Conservation (phyloP, 2,797 vertebrate species). For the Tragelaphus oryx region DNA sequence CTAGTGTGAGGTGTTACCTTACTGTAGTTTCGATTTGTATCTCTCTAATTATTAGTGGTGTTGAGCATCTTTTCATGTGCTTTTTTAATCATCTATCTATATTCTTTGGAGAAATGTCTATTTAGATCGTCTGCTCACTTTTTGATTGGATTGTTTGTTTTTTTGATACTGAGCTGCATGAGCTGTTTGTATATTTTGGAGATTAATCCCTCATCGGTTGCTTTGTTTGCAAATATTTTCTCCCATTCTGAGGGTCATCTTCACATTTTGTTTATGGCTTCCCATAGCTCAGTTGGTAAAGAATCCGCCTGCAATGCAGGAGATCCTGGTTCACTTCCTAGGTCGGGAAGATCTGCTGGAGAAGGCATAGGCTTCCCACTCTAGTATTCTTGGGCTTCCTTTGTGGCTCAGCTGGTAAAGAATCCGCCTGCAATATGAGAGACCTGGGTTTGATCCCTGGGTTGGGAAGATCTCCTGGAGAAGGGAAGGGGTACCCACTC, state of each 20-base stretch:
- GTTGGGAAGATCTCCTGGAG: background rate
- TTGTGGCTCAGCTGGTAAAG: background rate
- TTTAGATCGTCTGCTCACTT: background rate
- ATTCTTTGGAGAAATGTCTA: background rate
- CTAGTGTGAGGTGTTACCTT: background rate
- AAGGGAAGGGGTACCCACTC: background rate
- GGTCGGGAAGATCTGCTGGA: rapidly evolving
- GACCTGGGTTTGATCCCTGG: background rate
- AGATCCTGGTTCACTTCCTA: background rate
- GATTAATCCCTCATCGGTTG: background rate
- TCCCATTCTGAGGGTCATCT: background rate
- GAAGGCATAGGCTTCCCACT: background rate
- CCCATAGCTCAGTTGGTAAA: background rate
- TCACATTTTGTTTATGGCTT: background rate
- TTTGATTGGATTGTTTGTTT: background rate
- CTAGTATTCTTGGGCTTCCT: background rate
- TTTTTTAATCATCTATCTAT: background rate
- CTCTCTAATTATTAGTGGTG: background rate
- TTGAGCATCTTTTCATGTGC: background rate
- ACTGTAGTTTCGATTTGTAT: background rate
- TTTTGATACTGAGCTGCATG: background rate
- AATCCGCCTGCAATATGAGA: background rate
- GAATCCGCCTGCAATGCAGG: background rate
- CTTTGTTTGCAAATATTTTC: background rate
- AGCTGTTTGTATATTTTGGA: background rate